phyloP scores from a whole-genome alignment of 2,797 vertebrate genomes.

The Fundulus diaphanus region DNA sequence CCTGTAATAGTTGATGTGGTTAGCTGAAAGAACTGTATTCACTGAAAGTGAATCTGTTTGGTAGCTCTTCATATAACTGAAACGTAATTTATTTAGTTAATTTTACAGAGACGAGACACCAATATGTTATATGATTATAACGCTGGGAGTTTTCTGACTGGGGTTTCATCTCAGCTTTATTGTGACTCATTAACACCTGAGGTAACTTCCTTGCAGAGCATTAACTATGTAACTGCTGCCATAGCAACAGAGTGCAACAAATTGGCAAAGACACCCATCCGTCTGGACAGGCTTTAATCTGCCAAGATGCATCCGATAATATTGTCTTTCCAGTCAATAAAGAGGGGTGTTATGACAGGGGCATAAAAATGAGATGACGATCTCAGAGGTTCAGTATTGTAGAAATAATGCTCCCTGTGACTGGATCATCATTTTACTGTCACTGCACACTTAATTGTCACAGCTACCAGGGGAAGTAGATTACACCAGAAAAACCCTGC shows the following conservation, averaged over 20 bases:
- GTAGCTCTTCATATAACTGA: too few species aligned
- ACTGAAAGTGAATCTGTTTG: too few species aligned
- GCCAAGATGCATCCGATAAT: conserved; percentile 53
- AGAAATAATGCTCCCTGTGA: conserved; percentile 28
- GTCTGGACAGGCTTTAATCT: conserved; percentile 53
- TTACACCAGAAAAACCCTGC: conserved; percentile 33
- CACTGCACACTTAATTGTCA: conserved; percentile 13
- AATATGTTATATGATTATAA: neutral
- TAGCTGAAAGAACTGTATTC: too few species aligned
- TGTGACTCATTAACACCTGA: neutral
- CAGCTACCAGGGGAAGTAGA: conserved; percentile 38
- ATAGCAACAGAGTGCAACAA: conserved; percentile 73
- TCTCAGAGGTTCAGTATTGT: conserved; percentile 36
- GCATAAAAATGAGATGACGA: conserved; percentile 38
- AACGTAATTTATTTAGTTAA: neutral
- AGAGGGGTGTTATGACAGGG: conserved; percentile 38
- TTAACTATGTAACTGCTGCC: conserved; percentile 62
- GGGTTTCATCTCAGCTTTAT: neutral
- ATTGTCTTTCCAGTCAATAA: conserved; percentile 39
- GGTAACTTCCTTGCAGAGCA: conserved; percentile 14
- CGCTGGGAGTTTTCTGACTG: neutral
- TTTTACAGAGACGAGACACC: neutral
- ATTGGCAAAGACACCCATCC: conserved; percentile 52
- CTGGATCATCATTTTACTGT: conserved; percentile 21
- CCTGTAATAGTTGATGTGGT: neutral